These are phyloP conservation scores for Eristalinus aeneus DNA, from an alignment of 2,888 invertebrate species.

Conservation along the genomic window DNA sequence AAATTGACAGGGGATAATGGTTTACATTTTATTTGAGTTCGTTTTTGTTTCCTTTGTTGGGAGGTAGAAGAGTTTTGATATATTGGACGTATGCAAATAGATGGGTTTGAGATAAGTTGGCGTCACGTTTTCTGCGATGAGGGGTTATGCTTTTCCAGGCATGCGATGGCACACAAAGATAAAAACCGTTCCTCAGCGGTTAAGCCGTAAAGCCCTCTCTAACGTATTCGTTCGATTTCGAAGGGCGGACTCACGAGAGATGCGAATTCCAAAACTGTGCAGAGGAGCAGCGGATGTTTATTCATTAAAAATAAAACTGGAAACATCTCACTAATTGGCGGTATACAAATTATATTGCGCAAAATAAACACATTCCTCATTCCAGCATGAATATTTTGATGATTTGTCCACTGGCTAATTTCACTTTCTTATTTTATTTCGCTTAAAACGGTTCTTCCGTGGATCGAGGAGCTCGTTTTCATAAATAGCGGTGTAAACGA, in stretches of 20 bases:
- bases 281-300: neutral
- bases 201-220: neutral
- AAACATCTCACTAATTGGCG: no score
- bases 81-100: neutral
- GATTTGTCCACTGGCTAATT: no score
- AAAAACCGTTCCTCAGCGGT: neutral
- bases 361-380: no score
- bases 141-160: neutral
- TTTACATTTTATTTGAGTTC: neutral
- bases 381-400: no score
- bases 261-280: neutral
- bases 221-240: neutral
- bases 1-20: neutral
- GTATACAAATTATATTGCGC: no score
- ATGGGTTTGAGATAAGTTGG: neutral
- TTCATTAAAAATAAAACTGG: neutral
- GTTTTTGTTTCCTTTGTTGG: neutral
- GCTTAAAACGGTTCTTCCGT: no score
- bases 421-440: no score
- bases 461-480: no score
- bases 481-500: no score
- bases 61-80: neutral
- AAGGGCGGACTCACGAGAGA: neutral
- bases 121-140: neutral
- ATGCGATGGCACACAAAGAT: neutral